A percentile compares a stretch with the other conserved stretches of the same genome.
phyloP scores from a whole-genome alignment of 2,113 vertebrate species.

The Lycocorax pyrrhopterus region DNA sequence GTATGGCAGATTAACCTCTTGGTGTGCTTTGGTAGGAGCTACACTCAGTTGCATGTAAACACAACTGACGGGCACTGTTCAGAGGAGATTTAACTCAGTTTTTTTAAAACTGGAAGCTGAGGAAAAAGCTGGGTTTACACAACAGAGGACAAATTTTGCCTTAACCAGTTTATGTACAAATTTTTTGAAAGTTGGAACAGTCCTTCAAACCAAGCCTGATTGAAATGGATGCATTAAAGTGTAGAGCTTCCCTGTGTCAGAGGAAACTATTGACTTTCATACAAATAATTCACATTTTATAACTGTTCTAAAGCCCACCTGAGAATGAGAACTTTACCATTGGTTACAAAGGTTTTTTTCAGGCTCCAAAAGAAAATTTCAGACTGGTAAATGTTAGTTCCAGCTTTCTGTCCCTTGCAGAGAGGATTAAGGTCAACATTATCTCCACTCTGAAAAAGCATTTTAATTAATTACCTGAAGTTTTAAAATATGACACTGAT shows the following conservation, averaged over 20 bases:
- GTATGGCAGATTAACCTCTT: not conserved
- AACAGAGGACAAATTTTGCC: not conserved
- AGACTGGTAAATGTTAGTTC: not conserved
- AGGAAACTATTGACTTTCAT: not conserved
- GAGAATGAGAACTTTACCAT: not conserved
- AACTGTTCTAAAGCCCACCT: not conserved
- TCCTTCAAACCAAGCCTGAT: not conserved
- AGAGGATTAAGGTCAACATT: not conserved
- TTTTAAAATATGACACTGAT: not conserved
- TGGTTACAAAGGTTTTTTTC: not conserved
- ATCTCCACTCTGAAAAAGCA: not conserved
- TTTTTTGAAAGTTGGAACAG: not conserved
- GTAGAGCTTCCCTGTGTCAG: not conserved
- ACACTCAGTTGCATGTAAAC: not conserved
- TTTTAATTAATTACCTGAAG: not conserved
- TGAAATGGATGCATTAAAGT: not conserved
- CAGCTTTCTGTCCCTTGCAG: not conserved
- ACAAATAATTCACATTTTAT: not conserved
- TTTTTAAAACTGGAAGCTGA: not conserved
- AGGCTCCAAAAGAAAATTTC: not conserved
- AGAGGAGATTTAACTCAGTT: not conserved
- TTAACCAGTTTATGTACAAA: not conserved
- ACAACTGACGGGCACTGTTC: rapidly evolving
- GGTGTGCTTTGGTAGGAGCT: not conserved
- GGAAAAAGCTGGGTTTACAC: not conserved